Conservation (phyloP, 2,113 vertebrate genomes). For the Orthonyx spaldingii region DNA sequence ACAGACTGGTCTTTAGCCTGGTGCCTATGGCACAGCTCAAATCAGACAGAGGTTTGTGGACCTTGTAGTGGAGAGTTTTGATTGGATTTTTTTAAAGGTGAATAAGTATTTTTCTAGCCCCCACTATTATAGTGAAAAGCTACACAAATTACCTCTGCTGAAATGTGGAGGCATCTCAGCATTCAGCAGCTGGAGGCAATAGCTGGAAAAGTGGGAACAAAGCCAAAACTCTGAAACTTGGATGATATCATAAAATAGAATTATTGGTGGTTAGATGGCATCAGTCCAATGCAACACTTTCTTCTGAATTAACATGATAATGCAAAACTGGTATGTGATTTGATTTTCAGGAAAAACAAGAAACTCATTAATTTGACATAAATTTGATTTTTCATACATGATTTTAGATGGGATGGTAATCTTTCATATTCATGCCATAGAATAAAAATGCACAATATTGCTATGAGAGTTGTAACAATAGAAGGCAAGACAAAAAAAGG, state of each 20-base stretch:
- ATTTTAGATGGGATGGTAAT: neutral
- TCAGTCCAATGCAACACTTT: neutral
- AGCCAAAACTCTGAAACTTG: neutral
- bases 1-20: neutral
- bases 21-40: neutral
- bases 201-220: neutral
- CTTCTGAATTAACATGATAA: neutral
- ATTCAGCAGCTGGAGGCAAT: neutral
- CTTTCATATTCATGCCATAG: neutral
- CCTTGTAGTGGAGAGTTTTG: neutral
- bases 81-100: neutral
- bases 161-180: neutral
- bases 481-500: neutral
- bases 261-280: neutral
- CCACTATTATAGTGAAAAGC: neutral
- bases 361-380: neutral
- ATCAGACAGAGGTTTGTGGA: neutral
- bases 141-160: neutral
- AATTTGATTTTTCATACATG: neutral
- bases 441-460: neutral
- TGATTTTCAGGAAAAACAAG: neutral
- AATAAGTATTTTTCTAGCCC: neutral
- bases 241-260: neutral
- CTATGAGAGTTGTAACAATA: neutral
- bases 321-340: neutral